Conservation (phyloP, 2,888 invertebrate species). For the Acleris sparsana region DNA sequence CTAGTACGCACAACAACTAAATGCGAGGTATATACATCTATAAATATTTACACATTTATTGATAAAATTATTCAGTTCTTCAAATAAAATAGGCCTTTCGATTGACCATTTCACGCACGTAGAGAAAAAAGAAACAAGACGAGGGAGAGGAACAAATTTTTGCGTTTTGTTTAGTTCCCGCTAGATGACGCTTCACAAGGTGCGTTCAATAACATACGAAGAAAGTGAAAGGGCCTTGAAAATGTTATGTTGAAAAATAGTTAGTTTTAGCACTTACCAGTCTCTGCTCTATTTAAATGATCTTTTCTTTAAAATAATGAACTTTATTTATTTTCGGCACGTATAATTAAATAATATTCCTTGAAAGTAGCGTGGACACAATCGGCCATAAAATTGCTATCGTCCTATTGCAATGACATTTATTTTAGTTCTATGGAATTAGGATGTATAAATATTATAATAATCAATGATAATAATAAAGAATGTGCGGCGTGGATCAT, state of each 20-base stretch:
- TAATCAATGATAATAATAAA: too few relatives aligned
- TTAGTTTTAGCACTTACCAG: too few relatives aligned
- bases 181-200: conserved; percentile 53
- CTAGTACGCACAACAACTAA: conserved; percentile 59
- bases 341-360: too few relatives aligned
- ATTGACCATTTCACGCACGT: conserved; percentile 62
- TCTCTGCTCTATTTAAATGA: too few relatives aligned
- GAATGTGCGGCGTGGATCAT: too few relatives aligned
- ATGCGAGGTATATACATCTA: conserved; percentile 53
- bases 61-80: conserved; percentile 51
- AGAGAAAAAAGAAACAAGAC: conserved; percentile 67
- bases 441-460: too few relatives aligned
- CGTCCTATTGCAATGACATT: too few relatives aligned
- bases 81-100: conserved; percentile 58
- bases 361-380: too few relatives aligned
- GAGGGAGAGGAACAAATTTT: conserved; percentile 54
- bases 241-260: neutral
- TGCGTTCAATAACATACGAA: conserved; percentile 42
- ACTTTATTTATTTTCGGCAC: too few relatives aligned
- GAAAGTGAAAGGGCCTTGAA: conserved; percentile 30
- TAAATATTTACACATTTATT: conserved; percentile 51
- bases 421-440: too few relatives aligned
- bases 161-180: conserved; percentile 49
- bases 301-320: too few relatives aligned
- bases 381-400: too few relatives aligned